These are phyloP conservation scores for Austrolebias charrua DNA, from an alignment of 2,797 vertebrate species.

Conservation along the genomic window DNA sequence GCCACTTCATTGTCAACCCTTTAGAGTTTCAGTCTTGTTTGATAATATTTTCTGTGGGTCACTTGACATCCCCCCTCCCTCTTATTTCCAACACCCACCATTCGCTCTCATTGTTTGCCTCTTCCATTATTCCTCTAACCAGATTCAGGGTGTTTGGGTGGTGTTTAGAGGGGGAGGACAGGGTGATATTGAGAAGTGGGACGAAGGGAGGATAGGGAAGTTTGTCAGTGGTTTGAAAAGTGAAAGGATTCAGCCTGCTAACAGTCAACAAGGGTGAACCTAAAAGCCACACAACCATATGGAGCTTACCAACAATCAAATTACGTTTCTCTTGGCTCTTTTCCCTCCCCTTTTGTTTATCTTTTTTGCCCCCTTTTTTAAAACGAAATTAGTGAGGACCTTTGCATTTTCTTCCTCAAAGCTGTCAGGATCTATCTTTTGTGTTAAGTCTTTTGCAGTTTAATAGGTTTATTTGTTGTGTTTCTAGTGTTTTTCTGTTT, in stretches of 20 bases:
- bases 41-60: conserved; percentile 82
- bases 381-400: conserved; percentile 68
- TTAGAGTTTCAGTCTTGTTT: conserved; percentile 80
- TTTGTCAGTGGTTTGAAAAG: conserved; percentile 71
- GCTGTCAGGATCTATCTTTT: conserved; percentile 5
- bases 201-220: conserved; percentile 75
- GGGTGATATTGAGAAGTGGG: conserved; percentile 57
- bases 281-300: conserved; percentile 73
- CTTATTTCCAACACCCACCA: conserved; percentile 57
- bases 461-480: too few species aligned
- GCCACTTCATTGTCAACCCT: conserved; percentile 76
- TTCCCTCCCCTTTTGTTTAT: conserved; percentile 35
- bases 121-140: conserved; percentile 80
- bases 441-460: too few species aligned
- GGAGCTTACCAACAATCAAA: conserved; percentile 75
- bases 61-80: conserved; percentile 74
- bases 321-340: conserved; percentile 60
- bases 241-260: conserved; percentile 67
- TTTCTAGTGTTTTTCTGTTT: too few species aligned
- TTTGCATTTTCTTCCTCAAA: conserved; percentile 49
- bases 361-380: conserved; percentile 54
- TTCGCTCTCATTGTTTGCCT: conserved; percentile 72
- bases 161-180: conserved; percentile 45
- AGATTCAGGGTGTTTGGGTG: conserved; percentile 77
- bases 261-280: conserved; percentile 63